Conservation (phyloP, 2,113 vertebrate genomes). For the Todiramphus saurophagus region DNA sequence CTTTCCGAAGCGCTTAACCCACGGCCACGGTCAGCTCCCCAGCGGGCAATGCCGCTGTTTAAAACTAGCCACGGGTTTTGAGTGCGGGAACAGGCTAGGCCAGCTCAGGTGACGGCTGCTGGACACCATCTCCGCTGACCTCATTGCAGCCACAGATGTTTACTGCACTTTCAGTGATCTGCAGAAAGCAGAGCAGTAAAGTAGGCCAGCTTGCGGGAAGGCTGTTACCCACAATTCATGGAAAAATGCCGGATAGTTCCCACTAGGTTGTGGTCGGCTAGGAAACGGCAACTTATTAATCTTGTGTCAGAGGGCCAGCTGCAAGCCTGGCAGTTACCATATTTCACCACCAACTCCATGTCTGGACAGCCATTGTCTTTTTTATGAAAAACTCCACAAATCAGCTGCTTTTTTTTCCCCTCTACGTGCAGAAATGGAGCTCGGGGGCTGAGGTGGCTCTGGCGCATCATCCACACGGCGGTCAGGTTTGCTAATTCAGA, state of each 20-base stretch:
- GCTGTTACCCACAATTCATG: conserved; percentile 94
- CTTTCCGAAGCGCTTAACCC: conserved; percentile 65
- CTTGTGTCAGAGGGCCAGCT: conserved; percentile 99
- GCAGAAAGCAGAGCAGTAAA: conserved; percentile 89
- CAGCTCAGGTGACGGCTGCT: conserved; percentile 70
- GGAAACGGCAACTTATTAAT: conserved; percentile 99
- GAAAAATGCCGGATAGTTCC: conserved; percentile 94
- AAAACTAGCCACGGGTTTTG: background rate
- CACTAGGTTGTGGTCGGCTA: conserved; percentile 99
- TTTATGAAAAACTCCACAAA: conserved; percentile 80
- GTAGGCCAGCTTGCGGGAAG: conserved; percentile 95
- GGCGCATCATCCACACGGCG: conserved; percentile 67
- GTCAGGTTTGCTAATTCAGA: conserved; percentile 92
- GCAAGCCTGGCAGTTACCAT: conserved; percentile 90
- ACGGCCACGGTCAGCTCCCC: background rate
- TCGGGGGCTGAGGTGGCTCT: conserved; percentile 61
- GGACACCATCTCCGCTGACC: conserved; percentile 84
- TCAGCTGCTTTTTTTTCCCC: conserved; percentile 74
- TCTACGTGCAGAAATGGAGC: conserved; percentile 51
- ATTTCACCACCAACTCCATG: conserved; percentile 89
- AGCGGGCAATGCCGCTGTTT: background rate
- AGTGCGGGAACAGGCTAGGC: conserved; percentile 32
- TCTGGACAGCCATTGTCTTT: conserved; percentile 81
- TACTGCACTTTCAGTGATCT: conserved; percentile 79
- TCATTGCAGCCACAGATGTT: conserved; percentile 92